phyloP scores from a whole-genome alignment of 1,140 invertebrate genomes.

The Chironomus tepperi region DNA sequence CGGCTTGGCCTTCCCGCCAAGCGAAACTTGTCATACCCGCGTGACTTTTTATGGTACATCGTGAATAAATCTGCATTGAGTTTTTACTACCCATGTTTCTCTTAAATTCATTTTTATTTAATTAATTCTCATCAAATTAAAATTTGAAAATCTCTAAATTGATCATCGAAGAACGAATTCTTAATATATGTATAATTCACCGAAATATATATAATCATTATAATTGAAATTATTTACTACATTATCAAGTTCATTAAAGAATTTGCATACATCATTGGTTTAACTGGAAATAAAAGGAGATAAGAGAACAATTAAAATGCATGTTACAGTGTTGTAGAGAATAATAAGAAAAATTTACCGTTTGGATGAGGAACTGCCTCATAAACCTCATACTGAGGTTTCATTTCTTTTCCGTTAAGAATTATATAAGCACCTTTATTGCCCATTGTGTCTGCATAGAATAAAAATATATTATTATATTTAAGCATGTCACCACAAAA shows the following conservation, averaged over 20 bases:
- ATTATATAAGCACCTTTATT: slow-evolving; percentile 97
- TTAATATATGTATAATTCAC: no score
- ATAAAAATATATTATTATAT: slow-evolving; percentile 28
- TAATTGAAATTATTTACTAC: background rate
- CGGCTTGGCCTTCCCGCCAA: no score
- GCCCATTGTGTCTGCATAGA: slow-evolving; percentile 87
- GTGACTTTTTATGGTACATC: no score
- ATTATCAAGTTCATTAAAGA: slow-evolving; percentile 15
- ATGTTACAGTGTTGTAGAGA: background rate
- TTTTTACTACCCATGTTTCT: no score
- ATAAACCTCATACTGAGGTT: slow-evolving; percentile 85
- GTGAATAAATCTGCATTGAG: no score
- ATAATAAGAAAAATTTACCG: background rate
- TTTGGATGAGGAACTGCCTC: slow-evolving; percentile 76
- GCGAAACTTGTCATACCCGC: no score
- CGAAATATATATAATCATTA: slow-evolving; percentile 19
- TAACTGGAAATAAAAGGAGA: background rate
- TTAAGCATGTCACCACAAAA: no score
- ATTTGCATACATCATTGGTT: slow-evolving; percentile 16
- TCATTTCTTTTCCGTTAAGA: slow-evolving; percentile 82
- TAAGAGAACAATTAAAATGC: background rate
- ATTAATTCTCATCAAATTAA: no score
- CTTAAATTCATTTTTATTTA: no score
- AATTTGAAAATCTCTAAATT: no score
- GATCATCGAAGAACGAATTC: no score